phyloP scores from a whole-genome alignment of 2,113 vertebrate species.

The Aplodontia rufa region DNA sequence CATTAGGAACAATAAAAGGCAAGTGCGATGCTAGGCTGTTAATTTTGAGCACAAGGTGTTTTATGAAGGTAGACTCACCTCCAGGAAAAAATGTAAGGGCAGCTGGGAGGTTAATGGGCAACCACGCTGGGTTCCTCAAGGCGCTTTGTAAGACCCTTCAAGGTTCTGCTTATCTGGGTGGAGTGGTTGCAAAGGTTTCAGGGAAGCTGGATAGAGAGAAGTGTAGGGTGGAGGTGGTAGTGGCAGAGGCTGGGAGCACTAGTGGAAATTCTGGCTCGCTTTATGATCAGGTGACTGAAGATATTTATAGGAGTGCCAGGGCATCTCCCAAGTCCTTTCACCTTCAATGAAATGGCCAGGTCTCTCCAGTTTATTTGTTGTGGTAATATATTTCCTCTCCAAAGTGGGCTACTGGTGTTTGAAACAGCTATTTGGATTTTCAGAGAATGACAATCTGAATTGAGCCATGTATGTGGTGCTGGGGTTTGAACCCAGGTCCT shows the following conservation, averaged over 20 bases:
- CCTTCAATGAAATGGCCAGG: not conserved
- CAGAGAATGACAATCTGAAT: not conserved
- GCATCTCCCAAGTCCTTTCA: not conserved
- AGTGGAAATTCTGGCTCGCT: not conserved
- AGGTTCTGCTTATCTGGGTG: not conserved
- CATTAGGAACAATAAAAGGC: not conserved
- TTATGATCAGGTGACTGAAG: not conserved
- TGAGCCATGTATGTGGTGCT: too few species aligned
- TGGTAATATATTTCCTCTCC: not conserved
- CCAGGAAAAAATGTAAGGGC: not conserved
- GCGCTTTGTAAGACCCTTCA: not conserved
- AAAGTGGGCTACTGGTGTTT: not conserved
- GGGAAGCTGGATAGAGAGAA: not conserved
- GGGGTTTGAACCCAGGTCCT: too few species aligned
- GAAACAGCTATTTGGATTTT: not conserved
- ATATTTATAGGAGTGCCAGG: not conserved
- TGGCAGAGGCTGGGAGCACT: not conserved
- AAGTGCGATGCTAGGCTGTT: not conserved
- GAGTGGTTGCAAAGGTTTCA: not conserved
- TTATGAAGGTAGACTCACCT: not conserved
- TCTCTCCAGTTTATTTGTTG: not conserved
- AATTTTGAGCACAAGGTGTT: not conserved
- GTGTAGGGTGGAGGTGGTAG: not conserved
- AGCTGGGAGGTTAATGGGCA: not conserved
- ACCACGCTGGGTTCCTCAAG: not conserved